A percentile compares a stretch with the other conserved stretches of the same genome.
These are phyloP conservation scores for Conistra vaccinii DNA, from an alignment of 2,888 invertebrate species.

Conservation along the genomic window DNA sequence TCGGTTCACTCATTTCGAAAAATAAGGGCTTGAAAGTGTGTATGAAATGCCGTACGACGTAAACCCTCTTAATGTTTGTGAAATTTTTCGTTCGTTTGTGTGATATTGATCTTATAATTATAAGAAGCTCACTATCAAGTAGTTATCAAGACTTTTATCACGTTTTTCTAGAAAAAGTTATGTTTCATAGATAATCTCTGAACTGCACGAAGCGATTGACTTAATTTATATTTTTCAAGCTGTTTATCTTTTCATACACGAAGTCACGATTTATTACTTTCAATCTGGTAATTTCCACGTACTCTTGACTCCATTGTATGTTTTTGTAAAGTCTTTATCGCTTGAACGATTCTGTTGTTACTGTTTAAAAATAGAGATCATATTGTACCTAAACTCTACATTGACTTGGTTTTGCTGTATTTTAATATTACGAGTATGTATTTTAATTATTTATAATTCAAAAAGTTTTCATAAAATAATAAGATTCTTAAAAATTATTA, in stretches of 20 bases:
- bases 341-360: constrained; percentile 35
- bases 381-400: constrained; percentile 14
- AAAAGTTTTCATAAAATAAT: not conserved
- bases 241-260: not conserved
- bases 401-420: not conserved
- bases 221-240: not conserved
- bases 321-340: constrained; percentile 45
- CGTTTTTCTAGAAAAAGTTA: constrained; percentile 3
- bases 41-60: too few species aligned
- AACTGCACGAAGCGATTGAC: not conserved
- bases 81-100: fast-evolving
- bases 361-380: constrained; percentile 42
- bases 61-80: too few species aligned
- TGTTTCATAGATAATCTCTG: constrained; percentile 16
- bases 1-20: too few species aligned
- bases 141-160: not conserved
- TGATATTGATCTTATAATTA: not conserved
- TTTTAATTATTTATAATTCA: too few species aligned
- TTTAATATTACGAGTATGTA: too few species aligned
- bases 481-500: constrained; percentile 13
- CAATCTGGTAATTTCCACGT: not conserved
- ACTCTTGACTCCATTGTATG: not conserved
- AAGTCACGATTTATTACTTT: constrained; percentile 4
- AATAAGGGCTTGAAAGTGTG: too few species aligned
- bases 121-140: too few species aligned